Base-by-base conservation (phyloP, 2,888 invertebrate species). In the Blomia tropicalis region DNA sequence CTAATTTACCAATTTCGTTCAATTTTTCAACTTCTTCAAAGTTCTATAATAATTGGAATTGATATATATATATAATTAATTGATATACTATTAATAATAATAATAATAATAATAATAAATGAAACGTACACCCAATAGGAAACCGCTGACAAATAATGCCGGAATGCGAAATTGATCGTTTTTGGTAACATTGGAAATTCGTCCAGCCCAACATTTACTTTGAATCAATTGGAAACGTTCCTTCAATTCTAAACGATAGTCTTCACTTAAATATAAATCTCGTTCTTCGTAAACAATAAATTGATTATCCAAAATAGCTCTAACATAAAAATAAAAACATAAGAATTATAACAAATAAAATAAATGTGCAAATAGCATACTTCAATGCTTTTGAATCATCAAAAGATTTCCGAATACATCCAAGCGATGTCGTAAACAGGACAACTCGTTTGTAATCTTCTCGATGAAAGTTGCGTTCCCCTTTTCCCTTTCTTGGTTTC, bases 211-310 rank as follows among this genome's bases (percentile, higher is more conserved):
- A 7, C 36, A 7, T 47, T 7, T n/a, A 17, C 53, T 25, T n/a
- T 25, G 30, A 5, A 36, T 25, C n/a, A n/a, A n/a, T n/a, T n/a
- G n/a, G n/a, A n/a, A n/a, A 19, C 63, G 23, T 53, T 63, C 56
- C 4, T n/a, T 22, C 5, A 64, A 32, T 43, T 64, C 64, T 2
- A 30, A 17, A 25, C 53, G 23, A 44, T 44, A 64, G 4, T 63
- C 32, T 14, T 23, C 30, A 47, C 63, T 61, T 11, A 64, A 23
- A 23, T 64, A 64, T 7, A 64, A 58, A 53, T 64, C 64, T 27
- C 64, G 43, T 44, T 63, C 62, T 17, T 64, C 64, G 29, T 41
- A 64, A 29, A 14, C 17, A 17, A 64, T 64, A 29, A 61, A 63
- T 43, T 63, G 30, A 11, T 63, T 58, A 22, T 31, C 31, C 7